Conservation (phyloP, 2,113 vertebrate species). For the Caloenas nicobarica region DNA sequence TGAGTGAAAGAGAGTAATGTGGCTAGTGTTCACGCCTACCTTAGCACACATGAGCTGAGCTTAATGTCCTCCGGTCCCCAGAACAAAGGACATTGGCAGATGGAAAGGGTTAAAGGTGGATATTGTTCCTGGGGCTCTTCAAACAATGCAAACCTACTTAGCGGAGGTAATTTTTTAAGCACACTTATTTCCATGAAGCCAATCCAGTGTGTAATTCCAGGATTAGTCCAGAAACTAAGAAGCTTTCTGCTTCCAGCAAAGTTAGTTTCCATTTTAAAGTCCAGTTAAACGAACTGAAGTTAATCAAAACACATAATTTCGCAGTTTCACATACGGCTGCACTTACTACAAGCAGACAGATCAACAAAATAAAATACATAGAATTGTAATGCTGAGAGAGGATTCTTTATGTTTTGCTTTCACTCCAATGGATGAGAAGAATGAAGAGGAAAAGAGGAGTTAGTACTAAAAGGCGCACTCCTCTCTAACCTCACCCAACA, state of each 20-base stretch:
- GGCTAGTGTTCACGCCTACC: neutral
- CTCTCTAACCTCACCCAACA: neutral
- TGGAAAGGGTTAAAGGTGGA: neutral
- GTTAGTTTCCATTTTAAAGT: conserved; percentile 55
- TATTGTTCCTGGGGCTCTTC: neutral
- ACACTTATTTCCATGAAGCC: conserved; percentile 33
- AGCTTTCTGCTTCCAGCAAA: conserved; percentile 46
- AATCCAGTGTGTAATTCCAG: conserved; percentile 58
- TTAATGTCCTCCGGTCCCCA: neutral
- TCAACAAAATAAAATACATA: neutral
- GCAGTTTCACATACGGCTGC: neutral
- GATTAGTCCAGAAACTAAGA: conserved; percentile 43
- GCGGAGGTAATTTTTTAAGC: conserved; percentile 6
- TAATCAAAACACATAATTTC: neutral
- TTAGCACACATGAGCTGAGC: accelerated
- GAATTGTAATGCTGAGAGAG: neutral
- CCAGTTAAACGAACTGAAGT: conserved; percentile 19
- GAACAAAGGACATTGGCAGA: neutral
- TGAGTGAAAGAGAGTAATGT: accelerated
- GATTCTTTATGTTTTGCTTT: neutral
- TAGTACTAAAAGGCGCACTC: too few species aligned
- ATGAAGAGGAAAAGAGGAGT: neutral
- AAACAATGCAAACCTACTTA: conserved; percentile 26
- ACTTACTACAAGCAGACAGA: neutral
- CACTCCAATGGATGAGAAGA: neutral